A percentile compares a stretch with the other conserved stretches of the same genome.
Evolutionary conservation across 30 jellyfish, hydroid and myxozoan genomes (phyloP).

Genomic region (Phacellophora camtschatica): DNA sequence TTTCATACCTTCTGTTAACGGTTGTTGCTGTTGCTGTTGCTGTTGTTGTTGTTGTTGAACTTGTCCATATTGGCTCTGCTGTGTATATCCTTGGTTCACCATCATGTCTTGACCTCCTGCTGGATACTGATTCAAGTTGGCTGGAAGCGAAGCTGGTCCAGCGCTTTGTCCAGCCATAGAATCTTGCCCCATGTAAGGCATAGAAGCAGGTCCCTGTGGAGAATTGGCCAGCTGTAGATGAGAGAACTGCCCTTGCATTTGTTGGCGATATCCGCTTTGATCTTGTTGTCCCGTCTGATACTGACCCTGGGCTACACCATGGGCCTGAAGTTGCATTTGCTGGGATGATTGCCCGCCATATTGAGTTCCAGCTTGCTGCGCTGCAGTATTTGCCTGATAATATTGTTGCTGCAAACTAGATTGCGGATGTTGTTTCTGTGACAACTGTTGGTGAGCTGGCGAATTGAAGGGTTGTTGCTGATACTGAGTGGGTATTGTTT

Average conservation of each 20-base stretch:
- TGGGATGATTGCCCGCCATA: constrained; percentile 10
- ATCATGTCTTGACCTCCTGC: constrained; percentile 13
- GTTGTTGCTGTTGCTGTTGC: constrained; percentile 5
- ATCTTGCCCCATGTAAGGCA: constrained; percentile 34
- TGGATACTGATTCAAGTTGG: constrained; percentile 31
- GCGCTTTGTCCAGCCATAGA: not conserved
- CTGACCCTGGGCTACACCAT: constrained; percentile 1
- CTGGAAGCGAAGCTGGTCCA: constrained; percentile 79
- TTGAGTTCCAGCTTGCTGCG: not conserved
- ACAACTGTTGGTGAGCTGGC: constrained; percentile 17
- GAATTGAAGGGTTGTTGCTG: constrained; percentile 11
- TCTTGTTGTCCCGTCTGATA: not conserved
- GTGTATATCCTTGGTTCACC: not conserved
- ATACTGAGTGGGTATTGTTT: constrained; percentile 3
- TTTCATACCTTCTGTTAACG: constrained; percentile 36
- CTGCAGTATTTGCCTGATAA: not conserved
- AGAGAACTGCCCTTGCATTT: constrained; percentile 29
- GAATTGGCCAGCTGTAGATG: constrained; percentile 1
- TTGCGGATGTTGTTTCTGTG: no score
- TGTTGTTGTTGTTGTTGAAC: constrained; percentile 46
- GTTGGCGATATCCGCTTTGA: constrained; percentile 24
- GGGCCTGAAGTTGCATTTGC: constrained; percentile 27
- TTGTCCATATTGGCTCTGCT: constrained; percentile 3
- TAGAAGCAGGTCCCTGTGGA: constrained; percentile 56
- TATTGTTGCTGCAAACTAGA: constrained; percentile 5